Percentiles rank a stretch among this genome's conserved stretches.
phyloP scores from a whole-genome alignment of 2,113 vertebrate genomes.

The Lampris incognitus region DNA sequence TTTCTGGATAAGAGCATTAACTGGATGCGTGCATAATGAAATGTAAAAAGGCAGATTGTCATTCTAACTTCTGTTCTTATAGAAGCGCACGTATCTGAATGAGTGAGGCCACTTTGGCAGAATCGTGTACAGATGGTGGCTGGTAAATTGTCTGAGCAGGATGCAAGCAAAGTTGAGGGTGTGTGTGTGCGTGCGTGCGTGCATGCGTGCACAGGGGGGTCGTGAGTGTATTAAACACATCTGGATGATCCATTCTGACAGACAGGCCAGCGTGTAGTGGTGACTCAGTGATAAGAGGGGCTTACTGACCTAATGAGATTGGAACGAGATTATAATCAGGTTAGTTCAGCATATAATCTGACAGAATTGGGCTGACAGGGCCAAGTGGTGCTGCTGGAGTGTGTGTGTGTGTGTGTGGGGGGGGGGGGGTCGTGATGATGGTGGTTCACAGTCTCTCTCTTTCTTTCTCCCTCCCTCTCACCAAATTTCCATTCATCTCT shows the following conservation, averaged over 20 bases:
- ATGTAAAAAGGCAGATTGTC: too few species aligned
- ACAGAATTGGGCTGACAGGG: constrained; percentile 1
- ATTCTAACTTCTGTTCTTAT: too few species aligned
- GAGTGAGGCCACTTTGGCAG: background rate
- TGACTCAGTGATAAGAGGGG: constrained; percentile 25
- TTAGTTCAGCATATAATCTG: constrained; percentile 35
- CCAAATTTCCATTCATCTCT: too few species aligned
- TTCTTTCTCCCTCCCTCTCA: too few species aligned
- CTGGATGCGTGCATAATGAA: too few species aligned
- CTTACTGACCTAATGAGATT: constrained; percentile 42
- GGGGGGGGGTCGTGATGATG: too few species aligned
- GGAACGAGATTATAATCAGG: constrained; percentile 46
- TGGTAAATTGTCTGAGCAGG: background rate
- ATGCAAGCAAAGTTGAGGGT: background rate
- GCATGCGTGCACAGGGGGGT: too few species aligned
- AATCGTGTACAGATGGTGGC: background rate
- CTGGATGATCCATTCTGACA: background rate
- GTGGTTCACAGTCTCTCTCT: too few species aligned
- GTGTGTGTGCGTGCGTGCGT: background rate
- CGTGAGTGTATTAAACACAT: background rate
- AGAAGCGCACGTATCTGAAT: background rate
- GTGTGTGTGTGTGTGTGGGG: too few species aligned
- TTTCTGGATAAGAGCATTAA: too few species aligned
- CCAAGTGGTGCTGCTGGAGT: background rate
- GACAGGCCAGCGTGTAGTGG: constrained; percentile 26